Evolutionary conservation across 2,113 vertebrate genomes (phyloP).

Genomic region (Zosterops japonicus): DNA sequence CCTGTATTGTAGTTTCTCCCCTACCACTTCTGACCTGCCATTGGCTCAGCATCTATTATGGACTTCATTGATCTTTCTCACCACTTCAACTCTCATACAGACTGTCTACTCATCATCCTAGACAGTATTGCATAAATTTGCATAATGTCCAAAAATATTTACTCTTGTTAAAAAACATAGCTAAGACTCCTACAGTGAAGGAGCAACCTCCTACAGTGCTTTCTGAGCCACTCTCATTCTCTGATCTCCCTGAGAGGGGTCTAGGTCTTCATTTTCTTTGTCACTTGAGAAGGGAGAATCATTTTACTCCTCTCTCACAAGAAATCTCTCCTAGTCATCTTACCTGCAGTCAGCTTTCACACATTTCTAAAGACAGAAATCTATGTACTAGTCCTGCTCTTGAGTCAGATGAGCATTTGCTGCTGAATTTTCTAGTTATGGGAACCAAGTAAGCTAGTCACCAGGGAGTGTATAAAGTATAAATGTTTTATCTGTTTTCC

Average conservation of each 20-base stretch:
- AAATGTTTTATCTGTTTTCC: not conserved
- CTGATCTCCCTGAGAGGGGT: not conserved
- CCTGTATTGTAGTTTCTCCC: not conserved
- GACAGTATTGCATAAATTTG: not conserved
- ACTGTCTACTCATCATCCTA: not conserved
- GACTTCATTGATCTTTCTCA: not conserved
- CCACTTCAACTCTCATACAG: not conserved
- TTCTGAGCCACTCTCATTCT: not conserved
- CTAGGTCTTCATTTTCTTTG: slow-evolving; percentile 25
- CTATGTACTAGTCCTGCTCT: not conserved
- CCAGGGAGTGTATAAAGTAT: not conserved
- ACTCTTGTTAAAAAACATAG: not conserved
- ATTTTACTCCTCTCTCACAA: not conserved
- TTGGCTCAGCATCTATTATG: not conserved
- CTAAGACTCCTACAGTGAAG: not conserved
- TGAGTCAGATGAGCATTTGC: not conserved
- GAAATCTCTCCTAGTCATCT: not conserved
- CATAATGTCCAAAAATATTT: slow-evolving; percentile 22
- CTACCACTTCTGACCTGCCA: not conserved
- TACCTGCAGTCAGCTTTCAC: not conserved
- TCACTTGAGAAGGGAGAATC: not conserved
- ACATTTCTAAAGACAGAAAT: not conserved
- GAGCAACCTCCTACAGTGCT: not conserved
- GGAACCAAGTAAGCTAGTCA: not conserved
- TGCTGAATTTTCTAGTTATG: not conserved